These are phyloP conservation scores for Amphipyra tragopoginis DNA, from an alignment of 2,888 invertebrate species.

Conservation along the genomic window DNA sequence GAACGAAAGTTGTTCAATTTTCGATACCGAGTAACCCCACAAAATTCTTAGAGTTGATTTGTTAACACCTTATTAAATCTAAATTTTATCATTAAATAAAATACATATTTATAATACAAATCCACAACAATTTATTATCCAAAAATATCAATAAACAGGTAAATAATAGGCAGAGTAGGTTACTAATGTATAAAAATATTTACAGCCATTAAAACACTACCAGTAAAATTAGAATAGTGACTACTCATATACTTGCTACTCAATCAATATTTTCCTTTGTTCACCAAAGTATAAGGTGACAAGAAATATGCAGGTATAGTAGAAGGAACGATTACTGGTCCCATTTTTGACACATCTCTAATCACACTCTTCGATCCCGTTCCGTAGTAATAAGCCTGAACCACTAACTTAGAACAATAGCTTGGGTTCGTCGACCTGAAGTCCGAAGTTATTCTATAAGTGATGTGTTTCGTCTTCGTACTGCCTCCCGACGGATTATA, in stretches of 20 bases:
- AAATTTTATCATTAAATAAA: too few species aligned
- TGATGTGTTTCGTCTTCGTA: constrained; percentile 70
- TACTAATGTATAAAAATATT: too few species aligned
- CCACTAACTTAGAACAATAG: constrained; percentile 76
- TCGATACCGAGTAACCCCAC: too few species aligned
- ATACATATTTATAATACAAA: too few species aligned
- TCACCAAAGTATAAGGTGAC: constrained; percentile 66
- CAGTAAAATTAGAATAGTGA: too few species aligned
- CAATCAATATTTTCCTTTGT: constrained; percentile 70
- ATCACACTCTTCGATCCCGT: constrained; percentile 69
- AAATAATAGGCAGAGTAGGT: too few species aligned
- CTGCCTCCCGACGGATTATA: constrained; percentile 68
- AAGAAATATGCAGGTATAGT: constrained; percentile 71
- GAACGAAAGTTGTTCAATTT: too few species aligned
- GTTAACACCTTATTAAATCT: too few species aligned
- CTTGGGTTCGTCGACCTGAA: constrained; percentile 69
- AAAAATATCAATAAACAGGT: too few species aligned
- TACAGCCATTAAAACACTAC: too few species aligned
- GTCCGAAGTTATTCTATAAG: constrained; percentile 66
- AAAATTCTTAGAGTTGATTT: too few species aligned
- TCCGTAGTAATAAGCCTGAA: constrained; percentile 75
- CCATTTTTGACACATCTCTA: constrained; percentile 48
- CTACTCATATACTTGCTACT: background rate
- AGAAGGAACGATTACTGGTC: constrained; percentile 65
- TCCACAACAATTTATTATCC: too few species aligned